Conservation (phyloP, 2,113 vertebrate species). For the Collichthys lucidus region DNA sequence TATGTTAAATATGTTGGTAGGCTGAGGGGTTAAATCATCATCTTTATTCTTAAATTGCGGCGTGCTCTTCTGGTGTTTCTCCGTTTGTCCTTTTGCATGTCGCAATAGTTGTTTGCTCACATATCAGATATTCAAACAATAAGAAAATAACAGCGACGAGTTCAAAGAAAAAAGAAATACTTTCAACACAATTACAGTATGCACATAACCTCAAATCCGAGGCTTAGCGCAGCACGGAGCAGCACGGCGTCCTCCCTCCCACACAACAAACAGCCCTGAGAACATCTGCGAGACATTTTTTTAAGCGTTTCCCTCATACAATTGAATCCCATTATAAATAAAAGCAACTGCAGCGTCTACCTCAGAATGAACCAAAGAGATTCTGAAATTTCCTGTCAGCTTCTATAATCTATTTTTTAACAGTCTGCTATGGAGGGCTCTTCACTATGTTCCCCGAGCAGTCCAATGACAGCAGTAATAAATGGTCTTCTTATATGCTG, state of each 20-base stretch:
- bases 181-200: conserved; percentile 5
- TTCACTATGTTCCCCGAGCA: conserved; percentile 18
- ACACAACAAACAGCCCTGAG: background rate
- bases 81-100: background rate
- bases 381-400: conserved; percentile 27
- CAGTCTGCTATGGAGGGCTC: background rate
- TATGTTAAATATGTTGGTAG: no score
- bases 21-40: background rate
- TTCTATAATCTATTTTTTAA: conserved; percentile 51
- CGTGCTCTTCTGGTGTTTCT: background rate
- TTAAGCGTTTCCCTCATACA: conserved; percentile 5
- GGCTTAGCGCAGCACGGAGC: conserved; percentile 10
- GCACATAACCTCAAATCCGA: background rate
- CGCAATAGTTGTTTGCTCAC: background rate
- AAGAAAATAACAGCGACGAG: background rate
- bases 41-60: background rate
- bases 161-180: background rate
- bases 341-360: conserved; percentile 11
- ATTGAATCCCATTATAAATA: conserved; percentile 11
- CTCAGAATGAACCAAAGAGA: conserved; percentile 13
- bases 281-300: conserved; percentile 18
- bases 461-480: conserved; percentile 39
- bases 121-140: background rate
- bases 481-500: conserved; percentile 63
- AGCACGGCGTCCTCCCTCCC: background rate